Evolutionary conservation across 2,888 invertebrate genomes (phyloP), one percentile per base, ranked within the genome.

Genomic region (Drosophila atroscutellata): DNA sequence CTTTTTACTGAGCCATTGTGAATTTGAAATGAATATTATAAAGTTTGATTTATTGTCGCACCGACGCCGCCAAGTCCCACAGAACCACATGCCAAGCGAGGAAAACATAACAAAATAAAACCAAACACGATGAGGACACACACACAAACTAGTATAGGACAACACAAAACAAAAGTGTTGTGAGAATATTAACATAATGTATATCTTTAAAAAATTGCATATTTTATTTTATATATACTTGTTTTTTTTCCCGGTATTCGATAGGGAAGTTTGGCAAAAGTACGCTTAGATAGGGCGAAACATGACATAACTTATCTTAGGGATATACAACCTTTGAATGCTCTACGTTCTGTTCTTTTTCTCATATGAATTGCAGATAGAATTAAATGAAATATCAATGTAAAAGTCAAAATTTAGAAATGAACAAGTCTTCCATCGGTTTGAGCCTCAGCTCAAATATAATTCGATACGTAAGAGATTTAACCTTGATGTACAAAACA

Each of bases 41-140:
- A 90, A 82, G 70, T 87, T 88, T 88, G 86, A 86, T 90, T 90
- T 86, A 90, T 86, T 86, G 89, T 79, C 83, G 79, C 72, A 62
- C 60, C 66, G 90, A 75, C 88, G 86, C 90, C 86, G 55, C 55
- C 66, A 65, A 88, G 86, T 81, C 86, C 20, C 50, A 50, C 34
- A 51, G 51, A 59, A 18, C 30, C 26, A 42, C 26, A 47, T 69
- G 83, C 77, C 74, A 77, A 80, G 26, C 42, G 32, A 45, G 60
- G 28, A 67, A 76, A 55, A 54, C 49, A 75, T 57, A 57, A 26
- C 74, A 51, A 58, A 64, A 54, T 72, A 20, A 42, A 74, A 52
- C 60, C 59, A 54, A 56, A 66, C 56, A 51, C 42, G 26, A 34
- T 5, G 62, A 5, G 11, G 39, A 30, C 45, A 49, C 30, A 51